Percentiles rank a stretch among this genome's conserved stretches.
Evolutionary conservation across 2,113 vertebrate genomes (phyloP).

Genomic region (Columba janthina): DNA sequence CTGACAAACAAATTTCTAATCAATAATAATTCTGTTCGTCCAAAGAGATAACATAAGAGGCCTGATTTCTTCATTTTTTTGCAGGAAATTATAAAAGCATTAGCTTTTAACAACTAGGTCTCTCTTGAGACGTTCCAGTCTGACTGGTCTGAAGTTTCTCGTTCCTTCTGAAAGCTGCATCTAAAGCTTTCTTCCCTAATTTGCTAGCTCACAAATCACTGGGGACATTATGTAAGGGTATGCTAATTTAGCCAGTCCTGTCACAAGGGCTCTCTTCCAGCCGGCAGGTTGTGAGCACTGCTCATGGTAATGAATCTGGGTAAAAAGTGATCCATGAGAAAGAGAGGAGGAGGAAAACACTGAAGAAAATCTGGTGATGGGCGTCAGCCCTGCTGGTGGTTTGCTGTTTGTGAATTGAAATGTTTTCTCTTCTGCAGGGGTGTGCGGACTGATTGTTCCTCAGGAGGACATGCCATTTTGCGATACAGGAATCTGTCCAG

Average conservation of each 20-base stretch:
- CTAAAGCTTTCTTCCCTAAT: conserved; percentile 18
- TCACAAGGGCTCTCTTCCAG: not conserved
- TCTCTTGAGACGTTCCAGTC: not conserved
- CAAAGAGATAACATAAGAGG: not conserved
- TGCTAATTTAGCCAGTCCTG: conserved; percentile 31
- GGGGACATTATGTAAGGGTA: not conserved
- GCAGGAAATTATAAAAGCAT: not conserved
- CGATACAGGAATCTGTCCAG: conserved; percentile 95
- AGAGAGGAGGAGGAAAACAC: conserved; percentile 36
- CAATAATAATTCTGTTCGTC: not conserved
- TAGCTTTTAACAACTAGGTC: not conserved
- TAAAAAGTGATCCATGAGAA: conserved; percentile 34
- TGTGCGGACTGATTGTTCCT: conserved; percentile 96
- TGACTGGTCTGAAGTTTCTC: not conserved
- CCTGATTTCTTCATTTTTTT: not conserved
- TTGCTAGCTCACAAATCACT: conserved; percentile 12
- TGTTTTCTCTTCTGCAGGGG: conserved; percentile 81
- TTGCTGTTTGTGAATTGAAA: conserved; percentile 10
- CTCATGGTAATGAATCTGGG: conserved; percentile 57
- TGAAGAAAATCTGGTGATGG: conserved; percentile 37
- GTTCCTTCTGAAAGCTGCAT: not conserved
- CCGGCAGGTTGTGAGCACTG: not conserved
- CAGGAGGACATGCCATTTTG: conserved; percentile 99
- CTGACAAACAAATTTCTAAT: not conserved
- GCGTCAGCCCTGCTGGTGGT: conserved; percentile 12